Percentiles rank a stretch among this genome's conserved stretches.
These are phyloP conservation scores for Girardia tigrina DNA, from an alignment of 2,888 invertebrate species.

Conservation along the genomic window DNA sequence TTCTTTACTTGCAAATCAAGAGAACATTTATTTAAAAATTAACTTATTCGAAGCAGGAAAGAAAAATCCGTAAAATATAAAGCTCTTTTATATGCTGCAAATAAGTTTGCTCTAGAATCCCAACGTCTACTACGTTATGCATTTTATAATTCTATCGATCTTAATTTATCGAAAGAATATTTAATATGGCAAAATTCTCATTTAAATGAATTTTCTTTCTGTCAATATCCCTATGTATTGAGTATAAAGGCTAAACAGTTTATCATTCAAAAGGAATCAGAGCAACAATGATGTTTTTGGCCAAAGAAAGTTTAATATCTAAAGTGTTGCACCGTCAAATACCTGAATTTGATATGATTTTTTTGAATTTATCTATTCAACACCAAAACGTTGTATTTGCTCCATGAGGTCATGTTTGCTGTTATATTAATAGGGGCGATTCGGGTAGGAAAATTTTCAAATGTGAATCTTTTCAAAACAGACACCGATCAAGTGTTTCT, in stretches of 20 bases:
- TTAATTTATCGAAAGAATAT: background rate
- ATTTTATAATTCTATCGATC: background rate
- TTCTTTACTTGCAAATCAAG: background rate
- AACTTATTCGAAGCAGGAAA: background rate
- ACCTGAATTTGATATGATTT: conserved; percentile 57
- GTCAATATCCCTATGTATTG: background rate
- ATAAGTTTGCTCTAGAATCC: background rate
- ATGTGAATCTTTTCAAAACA: no score
- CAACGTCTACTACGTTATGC: background rate
- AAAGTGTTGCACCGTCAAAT: conserved; percentile 55
- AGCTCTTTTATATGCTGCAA: background rate
- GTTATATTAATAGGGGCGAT: no score
- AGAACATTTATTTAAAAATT: background rate
- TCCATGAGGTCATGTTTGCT: no score
- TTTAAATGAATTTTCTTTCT: background rate
- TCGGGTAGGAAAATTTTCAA: no score
- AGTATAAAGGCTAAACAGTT: background rate
- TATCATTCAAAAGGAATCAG: conserved; percentile 52
- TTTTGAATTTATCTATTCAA: conserved; percentile 56
- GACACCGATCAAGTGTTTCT: no score
- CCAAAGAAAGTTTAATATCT: conserved; percentile 54
- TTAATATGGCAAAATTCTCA: background rate
- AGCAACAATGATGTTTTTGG: conserved; percentile 58
- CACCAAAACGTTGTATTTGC: conserved; percentile 55
- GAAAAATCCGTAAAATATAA: background rate